These are phyloP conservation scores for Paramormyrops hopkinsi DNA, from an alignment of 2,797 vertebrate species.

Conservation along the genomic window DNA sequence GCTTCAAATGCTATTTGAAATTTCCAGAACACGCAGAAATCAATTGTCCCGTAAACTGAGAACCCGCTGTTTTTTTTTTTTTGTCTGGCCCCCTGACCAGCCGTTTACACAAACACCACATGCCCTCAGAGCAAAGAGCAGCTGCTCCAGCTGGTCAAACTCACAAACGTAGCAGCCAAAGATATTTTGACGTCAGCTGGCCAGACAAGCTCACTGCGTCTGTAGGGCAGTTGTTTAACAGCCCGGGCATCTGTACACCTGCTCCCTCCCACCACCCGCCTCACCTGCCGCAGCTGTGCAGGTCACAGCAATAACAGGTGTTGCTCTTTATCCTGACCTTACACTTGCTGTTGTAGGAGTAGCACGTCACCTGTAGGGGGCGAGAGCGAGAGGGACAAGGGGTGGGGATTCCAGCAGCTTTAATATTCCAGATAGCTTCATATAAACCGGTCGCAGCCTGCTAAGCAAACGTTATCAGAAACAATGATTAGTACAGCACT, in stretches of 20 bases:
- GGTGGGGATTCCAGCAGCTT: not conserved
- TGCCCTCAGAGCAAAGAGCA: not conserved
- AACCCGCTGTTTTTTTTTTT: not conserved
- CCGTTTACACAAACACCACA: not conserved
- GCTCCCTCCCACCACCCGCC: constrained; percentile 8
- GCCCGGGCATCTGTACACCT: not conserved
- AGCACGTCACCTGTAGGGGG: constrained; percentile 72
- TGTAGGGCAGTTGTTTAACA: not conserved
- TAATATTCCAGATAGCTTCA: not conserved
- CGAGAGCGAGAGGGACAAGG: not conserved
- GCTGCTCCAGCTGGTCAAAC: not conserved
- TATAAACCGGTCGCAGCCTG: not conserved
- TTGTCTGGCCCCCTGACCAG: not conserved
- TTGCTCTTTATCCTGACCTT: constrained; percentile 78
- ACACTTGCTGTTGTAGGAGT: constrained; percentile 62
- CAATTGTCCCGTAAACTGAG: not conserved
- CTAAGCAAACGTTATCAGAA: not conserved
- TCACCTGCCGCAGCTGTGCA: constrained; percentile 84
- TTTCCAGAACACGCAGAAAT: not conserved
- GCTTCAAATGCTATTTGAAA: not conserved
- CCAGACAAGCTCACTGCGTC: not conserved
- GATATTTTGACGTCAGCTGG: not conserved
- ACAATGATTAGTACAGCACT: not conserved
- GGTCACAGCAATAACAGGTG: constrained; percentile 94
- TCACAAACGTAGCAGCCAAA: not conserved